phyloP scores from a whole-genome alignment of 1,140 invertebrate genomes.

The Zaprionus camerounensis region DNA sequence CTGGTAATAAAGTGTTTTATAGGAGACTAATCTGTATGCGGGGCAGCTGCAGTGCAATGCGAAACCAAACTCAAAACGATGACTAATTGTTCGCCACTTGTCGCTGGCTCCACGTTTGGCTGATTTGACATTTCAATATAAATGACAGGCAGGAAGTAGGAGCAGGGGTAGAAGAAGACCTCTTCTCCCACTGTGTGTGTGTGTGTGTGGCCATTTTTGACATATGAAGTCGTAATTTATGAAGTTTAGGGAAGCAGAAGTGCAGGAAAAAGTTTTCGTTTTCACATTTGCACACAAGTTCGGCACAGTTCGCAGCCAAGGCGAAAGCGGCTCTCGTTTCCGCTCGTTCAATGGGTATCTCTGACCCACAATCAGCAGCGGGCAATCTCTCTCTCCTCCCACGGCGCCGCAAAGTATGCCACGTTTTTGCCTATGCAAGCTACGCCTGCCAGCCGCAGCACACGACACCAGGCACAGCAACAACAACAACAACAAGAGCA shows the following conservation, averaged over 20 bases:
- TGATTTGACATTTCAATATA: conserved; percentile 73
- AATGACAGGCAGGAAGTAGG: conserved; percentile 47
- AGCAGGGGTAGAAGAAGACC: not conserved
- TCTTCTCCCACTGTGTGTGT: conserved; percentile 2
- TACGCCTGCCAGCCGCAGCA: conserved; percentile 46
- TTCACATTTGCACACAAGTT: conserved; percentile 14
- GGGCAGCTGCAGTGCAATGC: conserved; percentile 4
- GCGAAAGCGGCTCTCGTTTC: conserved; percentile 8
- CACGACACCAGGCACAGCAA: conserved; percentile 10
- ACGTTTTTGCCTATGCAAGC: conserved; percentile 23
- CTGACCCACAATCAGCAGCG: conserved; percentile 62
- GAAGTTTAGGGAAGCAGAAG: conserved; percentile 47
- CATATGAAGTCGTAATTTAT: conserved; percentile 79
- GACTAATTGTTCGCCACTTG: conserved; percentile 56
- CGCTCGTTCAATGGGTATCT: conserved; percentile 40
- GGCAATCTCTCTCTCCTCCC: conserved; percentile 30
- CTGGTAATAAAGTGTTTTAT: not conserved
- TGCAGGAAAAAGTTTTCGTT: conserved; percentile 49
- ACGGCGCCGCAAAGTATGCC: conserved; percentile 65
- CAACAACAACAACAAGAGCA: not conserved
- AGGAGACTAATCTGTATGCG: not conserved
- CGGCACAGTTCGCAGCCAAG: conserved; percentile 8
- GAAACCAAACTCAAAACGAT: conserved; percentile 38
- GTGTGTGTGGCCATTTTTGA: conserved; percentile 57
- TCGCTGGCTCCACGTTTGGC: conserved; percentile 51